Evolutionary conservation across 2,888 invertebrate genomes (phyloP).

Genomic region (Hirtodrosophila alboralis): DNA sequence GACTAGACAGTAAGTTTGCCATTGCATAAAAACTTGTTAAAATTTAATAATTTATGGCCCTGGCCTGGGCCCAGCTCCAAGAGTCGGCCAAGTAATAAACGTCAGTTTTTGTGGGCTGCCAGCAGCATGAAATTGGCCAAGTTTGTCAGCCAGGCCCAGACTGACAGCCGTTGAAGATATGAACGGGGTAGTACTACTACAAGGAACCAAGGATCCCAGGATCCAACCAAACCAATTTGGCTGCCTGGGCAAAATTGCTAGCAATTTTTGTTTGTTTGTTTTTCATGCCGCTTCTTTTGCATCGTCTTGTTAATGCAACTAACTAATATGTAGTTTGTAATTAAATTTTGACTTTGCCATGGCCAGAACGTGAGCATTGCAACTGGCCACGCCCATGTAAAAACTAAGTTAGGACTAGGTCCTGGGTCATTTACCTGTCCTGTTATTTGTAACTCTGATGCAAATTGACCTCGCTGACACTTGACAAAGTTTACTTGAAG

Average conservation of each 20-base stretch:
- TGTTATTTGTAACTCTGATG: conserved; percentile 34
- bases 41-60: conserved; percentile 79
- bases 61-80: conserved; percentile 38
- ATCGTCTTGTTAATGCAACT: conserved; percentile 59
- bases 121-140: conserved; percentile 63
- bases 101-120: conserved; percentile 65
- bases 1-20: conserved; percentile 57
- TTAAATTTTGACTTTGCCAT: conserved; percentile 64
- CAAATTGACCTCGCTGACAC: conserved; percentile 51
- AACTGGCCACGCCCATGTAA: conserved; percentile 7
- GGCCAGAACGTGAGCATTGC: conserved; percentile 5
- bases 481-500: conserved; percentile 20
- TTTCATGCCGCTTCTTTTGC: background rate
- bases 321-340: conserved; percentile 74
- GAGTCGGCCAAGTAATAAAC: conserved; percentile 65
- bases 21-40: conserved; percentile 77
- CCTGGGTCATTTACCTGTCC: conserved; percentile 52
- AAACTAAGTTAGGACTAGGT: conserved; percentile 29
- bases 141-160: conserved; percentile 58
- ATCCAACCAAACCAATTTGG: conserved; percentile 54
- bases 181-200: conserved; percentile 26
- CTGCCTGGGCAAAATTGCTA: conserved; percentile 58
- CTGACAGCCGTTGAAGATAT: conserved; percentile 53
- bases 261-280: conserved; percentile 1
- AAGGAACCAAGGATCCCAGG: conserved; percentile 1